These are phyloP conservation scores for Semaprochilodus insignis DNA, from an alignment of 2,797 vertebrate species.

Conservation along the genomic window DNA sequence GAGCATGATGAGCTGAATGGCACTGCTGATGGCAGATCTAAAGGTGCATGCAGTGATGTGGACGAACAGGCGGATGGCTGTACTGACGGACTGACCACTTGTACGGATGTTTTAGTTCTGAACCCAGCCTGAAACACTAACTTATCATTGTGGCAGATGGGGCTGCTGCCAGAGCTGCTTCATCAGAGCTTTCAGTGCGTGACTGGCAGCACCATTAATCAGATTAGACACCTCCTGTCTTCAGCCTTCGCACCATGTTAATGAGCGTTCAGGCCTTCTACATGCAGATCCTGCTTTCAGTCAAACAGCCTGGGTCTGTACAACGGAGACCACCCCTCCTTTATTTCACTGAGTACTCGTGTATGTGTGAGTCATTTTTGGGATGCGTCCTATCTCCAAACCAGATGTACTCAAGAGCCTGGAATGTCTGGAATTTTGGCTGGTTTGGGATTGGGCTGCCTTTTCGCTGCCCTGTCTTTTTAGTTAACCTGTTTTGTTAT, in stretches of 20 bases:
- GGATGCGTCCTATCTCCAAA: not conserved
- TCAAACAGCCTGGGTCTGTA: too few relatives aligned
- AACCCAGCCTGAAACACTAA: too few relatives aligned
- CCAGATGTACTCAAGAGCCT: conserved; percentile 33
- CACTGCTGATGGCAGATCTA: too few relatives aligned
- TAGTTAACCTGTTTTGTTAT: not conserved
- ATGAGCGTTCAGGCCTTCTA: not conserved
- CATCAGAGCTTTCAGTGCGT: not conserved
- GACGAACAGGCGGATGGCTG: too few relatives aligned
- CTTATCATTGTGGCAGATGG: not conserved
- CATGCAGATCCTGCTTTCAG: not conserved
- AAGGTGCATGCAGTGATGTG: too few relatives aligned
- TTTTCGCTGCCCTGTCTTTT: not conserved
- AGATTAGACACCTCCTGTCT: conserved; percentile 11
- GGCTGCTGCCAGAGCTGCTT: not conserved
- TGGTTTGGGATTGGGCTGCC: conserved; percentile 20
- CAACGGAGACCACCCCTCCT: too few relatives aligned
- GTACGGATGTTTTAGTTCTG: too few relatives aligned
- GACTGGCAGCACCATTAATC: not conserved
- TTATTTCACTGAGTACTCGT: too few relatives aligned
- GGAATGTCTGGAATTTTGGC: conserved; percentile 70
- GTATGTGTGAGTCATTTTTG: not conserved
- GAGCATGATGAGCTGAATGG: too few relatives aligned
- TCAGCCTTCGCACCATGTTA: not conserved
- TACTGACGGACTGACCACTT: too few relatives aligned